Conservation (phyloP, 2,888 invertebrate species). For the Plemyria rubiginata region DNA sequence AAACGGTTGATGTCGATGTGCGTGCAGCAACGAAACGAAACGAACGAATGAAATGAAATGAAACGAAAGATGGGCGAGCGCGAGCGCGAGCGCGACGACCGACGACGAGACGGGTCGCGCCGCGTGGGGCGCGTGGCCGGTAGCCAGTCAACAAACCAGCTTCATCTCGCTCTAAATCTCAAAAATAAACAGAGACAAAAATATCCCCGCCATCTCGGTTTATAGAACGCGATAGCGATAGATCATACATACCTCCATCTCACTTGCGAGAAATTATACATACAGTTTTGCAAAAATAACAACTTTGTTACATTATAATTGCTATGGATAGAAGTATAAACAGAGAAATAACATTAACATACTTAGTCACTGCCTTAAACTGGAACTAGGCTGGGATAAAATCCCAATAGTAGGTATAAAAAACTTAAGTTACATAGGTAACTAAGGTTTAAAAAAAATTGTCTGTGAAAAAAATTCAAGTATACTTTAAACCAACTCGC, state of each 20-base stretch:
- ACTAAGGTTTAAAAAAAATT: too few relatives aligned
- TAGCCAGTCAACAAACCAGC: conserved; percentile 59
- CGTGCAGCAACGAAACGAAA: conserved; percentile 73
- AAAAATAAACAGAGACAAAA: conserved; percentile 60
- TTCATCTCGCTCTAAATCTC: conserved; percentile 48
- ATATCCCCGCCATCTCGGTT: conserved; percentile 49
- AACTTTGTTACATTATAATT: too few relatives aligned
- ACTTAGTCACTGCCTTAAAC: too few relatives aligned
- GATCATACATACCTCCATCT: conserved; percentile 47
- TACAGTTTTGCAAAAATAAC: conserved; percentile 31
- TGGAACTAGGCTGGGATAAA: too few relatives aligned
- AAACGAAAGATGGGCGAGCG: conserved; percentile 55
- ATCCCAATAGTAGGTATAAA: too few relatives aligned
- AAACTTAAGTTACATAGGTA: too few relatives aligned
- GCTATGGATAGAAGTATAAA: too few relatives aligned
- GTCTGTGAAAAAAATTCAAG: too few relatives aligned
- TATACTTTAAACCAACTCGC: too few relatives aligned
- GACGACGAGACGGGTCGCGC: neutral
- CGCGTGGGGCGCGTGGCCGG: too few relatives aligned
- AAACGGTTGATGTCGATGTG: conserved; percentile 83
- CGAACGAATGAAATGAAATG: conserved; percentile 22
- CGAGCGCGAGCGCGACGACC: conserved; percentile 32
- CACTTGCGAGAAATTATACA: conserved; percentile 39
- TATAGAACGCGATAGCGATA: conserved; percentile 43
- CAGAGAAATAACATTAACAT: too few relatives aligned